Conservation (phyloP, 2,797 vertebrate genomes). For the Labroides dimidiatus region DNA sequence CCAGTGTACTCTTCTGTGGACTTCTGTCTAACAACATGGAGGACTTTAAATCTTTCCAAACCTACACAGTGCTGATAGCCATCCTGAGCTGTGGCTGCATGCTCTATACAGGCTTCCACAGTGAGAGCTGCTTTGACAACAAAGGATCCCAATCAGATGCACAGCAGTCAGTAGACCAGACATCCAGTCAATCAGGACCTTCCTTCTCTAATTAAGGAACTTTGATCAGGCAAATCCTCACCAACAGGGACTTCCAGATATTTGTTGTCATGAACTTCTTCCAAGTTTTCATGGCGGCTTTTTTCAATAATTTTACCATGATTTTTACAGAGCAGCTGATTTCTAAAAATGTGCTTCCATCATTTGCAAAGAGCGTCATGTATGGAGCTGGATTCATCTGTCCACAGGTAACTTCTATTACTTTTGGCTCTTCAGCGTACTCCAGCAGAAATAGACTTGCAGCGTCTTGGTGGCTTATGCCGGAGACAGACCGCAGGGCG, state of each 20-base stretch:
- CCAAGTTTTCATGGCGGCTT: slow-evolving; percentile 91
- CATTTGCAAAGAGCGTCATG: slow-evolving; percentile 88
- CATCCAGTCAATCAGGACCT: slow-evolving; percentile 44
- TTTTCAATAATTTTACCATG: slow-evolving; percentile 93
- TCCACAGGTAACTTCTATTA: slow-evolving; percentile 88
- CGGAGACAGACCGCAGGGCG: no score
- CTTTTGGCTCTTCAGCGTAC: no score
- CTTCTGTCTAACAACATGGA: slow-evolving; percentile 90
- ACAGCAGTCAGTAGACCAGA: background rate
- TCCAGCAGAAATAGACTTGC: no score
- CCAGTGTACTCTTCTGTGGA: slow-evolving; percentile 90
- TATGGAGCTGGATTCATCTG: slow-evolving; percentile 93
- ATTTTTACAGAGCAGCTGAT: slow-evolving; percentile 93
- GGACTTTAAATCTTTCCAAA: slow-evolving; percentile 86
- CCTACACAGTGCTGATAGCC: slow-evolving; percentile 78
- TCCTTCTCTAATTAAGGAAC: slow-evolving; percentile 80
- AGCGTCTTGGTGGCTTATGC: no score
- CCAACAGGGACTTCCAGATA: slow-evolving; percentile 87
- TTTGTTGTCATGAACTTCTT: slow-evolving; percentile 94
- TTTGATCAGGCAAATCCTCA: slow-evolving; percentile 87
- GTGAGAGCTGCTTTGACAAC: slow-evolving; percentile 81
- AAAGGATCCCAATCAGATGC: slow-evolving; percentile 40
- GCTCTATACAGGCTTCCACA: slow-evolving; percentile 86
- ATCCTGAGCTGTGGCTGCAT: slow-evolving; percentile 85
- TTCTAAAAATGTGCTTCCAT: slow-evolving; percentile 85